Base-by-base conservation (phyloP, 2,113 vertebrate species). In the Phalacrocorax carbo region DNA sequence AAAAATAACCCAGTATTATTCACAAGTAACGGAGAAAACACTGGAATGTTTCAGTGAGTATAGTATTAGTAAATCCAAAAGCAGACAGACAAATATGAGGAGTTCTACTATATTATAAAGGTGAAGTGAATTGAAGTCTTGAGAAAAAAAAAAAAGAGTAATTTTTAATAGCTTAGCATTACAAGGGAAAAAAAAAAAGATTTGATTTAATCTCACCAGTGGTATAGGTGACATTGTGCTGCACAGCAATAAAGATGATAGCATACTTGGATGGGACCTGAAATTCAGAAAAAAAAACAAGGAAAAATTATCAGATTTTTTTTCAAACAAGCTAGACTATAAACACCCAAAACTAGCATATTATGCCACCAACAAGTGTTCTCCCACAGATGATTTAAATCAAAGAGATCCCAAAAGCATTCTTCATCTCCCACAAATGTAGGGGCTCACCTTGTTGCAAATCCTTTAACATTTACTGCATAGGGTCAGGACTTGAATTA, bases 231-330 rank as follows among this genome's bases (percentile, higher is more conserved):
- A 99, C 98, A 82, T 98, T 99, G 96, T 98, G 98, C 96, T 99
- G 98, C 88, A 99, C 97, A 72, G 98, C 98, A 96, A 99, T 98
- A 97, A 99, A 99, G 98, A 98, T 98, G 92, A 98, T 97, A 82
- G 98, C 95, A 54, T 97, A 98, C 95, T 98, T 99, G 46, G 98
- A 97, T 46, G 98, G 98, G 77, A 97, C 98, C 98, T 99, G 94
- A 32, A 97, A 95, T n/a, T 85, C 88, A 94, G 85, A 77, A 42
- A 66, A 32, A 58, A 91, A 78, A 10, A 5, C 57, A 13, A 93
- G 26, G 61, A 48, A 86, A 73, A 60, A 62, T 15, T 29, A 51
- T 25, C 13, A 52, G 46, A 57, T 54, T 79, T 68, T 38, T 38
- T 78, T 78, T 82, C 71, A 83, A 46, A 76, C 15, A 18, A 64